Conservation (phyloP, 2,888 invertebrate species). For the Melieria picta region DNA sequence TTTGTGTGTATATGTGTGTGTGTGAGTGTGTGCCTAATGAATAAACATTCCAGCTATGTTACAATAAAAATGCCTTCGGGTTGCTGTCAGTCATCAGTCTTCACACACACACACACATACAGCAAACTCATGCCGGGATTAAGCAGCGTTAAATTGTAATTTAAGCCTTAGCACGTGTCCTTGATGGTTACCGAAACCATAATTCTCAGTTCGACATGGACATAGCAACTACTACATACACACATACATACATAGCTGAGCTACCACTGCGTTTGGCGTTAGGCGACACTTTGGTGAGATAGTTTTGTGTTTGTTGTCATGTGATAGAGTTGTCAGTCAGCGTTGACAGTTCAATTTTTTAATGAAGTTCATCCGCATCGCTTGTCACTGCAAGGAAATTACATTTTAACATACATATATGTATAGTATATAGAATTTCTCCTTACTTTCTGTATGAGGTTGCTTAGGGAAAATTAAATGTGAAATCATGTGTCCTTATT, state of each 20-base stretch:
- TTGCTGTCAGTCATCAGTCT: too few relatives aligned
- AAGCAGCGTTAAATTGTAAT: conserved; percentile 43
- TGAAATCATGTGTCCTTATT: too few relatives aligned
- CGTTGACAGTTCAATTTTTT: neutral
- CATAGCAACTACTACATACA: neutral
- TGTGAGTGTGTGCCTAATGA: neutral
- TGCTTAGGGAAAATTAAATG: too few relatives aligned
- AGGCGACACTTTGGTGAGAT: neutral
- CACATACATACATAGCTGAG: neutral
- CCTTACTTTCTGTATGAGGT: too few relatives aligned
- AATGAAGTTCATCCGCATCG: conserved; percentile 5
- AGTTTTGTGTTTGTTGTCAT: neutral
- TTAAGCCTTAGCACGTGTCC: conserved; percentile 46
- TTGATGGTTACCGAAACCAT: neutral
- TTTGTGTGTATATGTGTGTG: neutral
- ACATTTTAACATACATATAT: too few relatives aligned
- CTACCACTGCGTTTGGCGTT: neutral
- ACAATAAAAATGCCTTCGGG: too few relatives aligned
- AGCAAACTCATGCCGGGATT: conserved; percentile 40
- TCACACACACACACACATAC: too few relatives aligned
- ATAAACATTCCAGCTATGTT: conserved; percentile 4
- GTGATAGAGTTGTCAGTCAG: neutral
- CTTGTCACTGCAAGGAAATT: neutral
- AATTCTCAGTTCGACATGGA: neutral
- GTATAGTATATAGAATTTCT: too few relatives aligned